A percentile compares a stretch with the other conserved stretches of the same genome.
phyloP scores from a whole-genome alignment of 2,113 vertebrate species.

The Stegostoma tigrinum region DNA sequence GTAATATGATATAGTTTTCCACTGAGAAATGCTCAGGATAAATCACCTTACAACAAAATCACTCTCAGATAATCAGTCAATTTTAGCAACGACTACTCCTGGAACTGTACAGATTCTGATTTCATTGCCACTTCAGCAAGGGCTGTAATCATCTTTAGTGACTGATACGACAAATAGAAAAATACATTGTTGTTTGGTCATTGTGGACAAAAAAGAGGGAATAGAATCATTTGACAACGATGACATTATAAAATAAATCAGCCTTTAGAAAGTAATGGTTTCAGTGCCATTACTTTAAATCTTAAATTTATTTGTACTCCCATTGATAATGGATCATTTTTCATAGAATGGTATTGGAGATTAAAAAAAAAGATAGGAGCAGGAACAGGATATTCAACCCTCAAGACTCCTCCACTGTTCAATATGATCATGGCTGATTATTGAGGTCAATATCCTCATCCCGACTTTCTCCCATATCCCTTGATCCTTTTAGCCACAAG shows the following conservation, averaged over 20 bases:
- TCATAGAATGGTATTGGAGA: no score
- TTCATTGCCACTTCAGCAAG: constrained; percentile 19
- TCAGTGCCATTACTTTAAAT: not conserved
- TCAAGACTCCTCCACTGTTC: no score
- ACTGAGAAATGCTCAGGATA: constrained; percentile 5
- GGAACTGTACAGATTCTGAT: constrained; percentile 6
- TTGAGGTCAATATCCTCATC: no score
- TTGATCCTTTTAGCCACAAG: no score
- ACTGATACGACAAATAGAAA: constrained; percentile 12
- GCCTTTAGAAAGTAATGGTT: not conserved
- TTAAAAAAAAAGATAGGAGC: no score
- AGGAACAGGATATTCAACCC: no score
- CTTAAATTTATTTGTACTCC: not conserved
- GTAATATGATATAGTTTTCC: constrained; percentile 9
- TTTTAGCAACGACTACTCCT: constrained; percentile 12
- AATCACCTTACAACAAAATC: constrained; percentile 28
- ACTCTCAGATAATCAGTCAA: constrained; percentile 24
- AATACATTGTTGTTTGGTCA: not conserved
- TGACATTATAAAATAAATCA: constrained; percentile 26
- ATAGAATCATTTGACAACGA: not conserved
- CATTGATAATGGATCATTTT: not conserved
- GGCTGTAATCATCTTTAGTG: not conserved
- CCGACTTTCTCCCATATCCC: no score
- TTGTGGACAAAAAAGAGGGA: not conserved
- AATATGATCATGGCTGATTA: no score